These are phyloP conservation scores for Gnathonemus echidnorhynchus DNA, from an alignment of 2,113 vertebrate species.

Conservation along the genomic window DNA sequence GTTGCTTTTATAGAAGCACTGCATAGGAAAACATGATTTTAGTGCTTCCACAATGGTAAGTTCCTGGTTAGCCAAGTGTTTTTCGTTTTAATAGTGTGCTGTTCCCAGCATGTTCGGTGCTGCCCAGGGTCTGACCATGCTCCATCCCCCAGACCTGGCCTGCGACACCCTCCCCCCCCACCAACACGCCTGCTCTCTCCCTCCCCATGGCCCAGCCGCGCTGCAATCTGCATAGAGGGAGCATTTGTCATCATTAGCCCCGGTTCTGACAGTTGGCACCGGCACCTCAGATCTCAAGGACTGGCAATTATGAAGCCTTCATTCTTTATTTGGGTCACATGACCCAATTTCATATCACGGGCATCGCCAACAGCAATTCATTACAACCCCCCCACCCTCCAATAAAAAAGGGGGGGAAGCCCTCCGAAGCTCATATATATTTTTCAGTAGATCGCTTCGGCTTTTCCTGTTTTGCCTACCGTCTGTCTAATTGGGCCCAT, in stretches of 20 bases:
- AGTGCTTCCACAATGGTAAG: not conserved
- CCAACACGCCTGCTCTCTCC: slow-evolving; percentile 33
- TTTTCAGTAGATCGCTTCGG: not conserved
- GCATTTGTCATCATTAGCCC: slow-evolving; percentile 99
- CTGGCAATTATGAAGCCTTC: slow-evolving; percentile 81
- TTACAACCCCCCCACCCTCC: slow-evolving; percentile 42
- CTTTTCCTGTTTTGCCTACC: slow-evolving; percentile 31
- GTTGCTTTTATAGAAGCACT: not conserved
- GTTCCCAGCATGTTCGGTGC: not conserved
- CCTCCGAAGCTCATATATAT: not conserved
- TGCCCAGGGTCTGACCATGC: not conserved
- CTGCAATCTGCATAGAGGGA: slow-evolving; percentile 91
- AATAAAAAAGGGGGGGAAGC: slow-evolving; percentile 3
- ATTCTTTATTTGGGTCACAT: slow-evolving; percentile 71
- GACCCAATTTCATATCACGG: slow-evolving; percentile 63
- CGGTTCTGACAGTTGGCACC: slow-evolving; percentile 96
- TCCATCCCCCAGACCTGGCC: not conserved
- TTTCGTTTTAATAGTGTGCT: not conserved
- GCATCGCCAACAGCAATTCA: slow-evolving; percentile 53
- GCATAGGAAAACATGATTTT: not conserved
- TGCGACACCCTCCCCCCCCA: not conserved
- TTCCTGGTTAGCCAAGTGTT: not conserved
- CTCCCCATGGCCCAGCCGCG: slow-evolving; percentile 61
- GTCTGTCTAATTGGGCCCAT: slow-evolving; percentile 19
- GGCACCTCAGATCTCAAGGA: slow-evolving; percentile 86